Conservation (phyloP, 37 sponge, comb jelly and placozoan species). For the Diacarnus erythraeanus region DNA sequence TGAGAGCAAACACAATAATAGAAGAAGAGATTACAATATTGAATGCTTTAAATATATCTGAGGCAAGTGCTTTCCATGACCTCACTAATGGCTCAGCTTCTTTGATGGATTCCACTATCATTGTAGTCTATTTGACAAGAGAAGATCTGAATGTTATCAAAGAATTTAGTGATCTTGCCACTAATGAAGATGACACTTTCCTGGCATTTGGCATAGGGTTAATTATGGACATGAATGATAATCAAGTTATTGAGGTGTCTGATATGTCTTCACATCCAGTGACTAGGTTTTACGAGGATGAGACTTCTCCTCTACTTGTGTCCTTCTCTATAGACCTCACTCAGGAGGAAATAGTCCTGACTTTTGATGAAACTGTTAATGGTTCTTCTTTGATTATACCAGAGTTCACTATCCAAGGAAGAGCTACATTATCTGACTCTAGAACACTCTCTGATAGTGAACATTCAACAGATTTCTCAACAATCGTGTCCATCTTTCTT, state of each 20-base stretch:
- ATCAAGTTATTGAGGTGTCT: conserved; percentile 41
- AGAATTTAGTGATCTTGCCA: conserved; percentile 48
- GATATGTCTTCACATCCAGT: conserved; percentile 16
- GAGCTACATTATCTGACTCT: neutral
- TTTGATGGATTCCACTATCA: conserved; percentile 44
- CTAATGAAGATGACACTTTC: conserved; percentile 42
- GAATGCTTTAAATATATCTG: conserved; percentile 36
- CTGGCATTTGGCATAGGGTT: conserved; percentile 48
- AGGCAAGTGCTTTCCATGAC: conserved; percentile 10
- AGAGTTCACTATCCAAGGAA: conserved; percentile 72
- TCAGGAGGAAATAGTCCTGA: conserved; percentile 45
- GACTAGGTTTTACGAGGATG: conserved; percentile 34
- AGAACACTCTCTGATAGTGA: conserved; percentile 54
- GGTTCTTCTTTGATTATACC: conserved; percentile 58
- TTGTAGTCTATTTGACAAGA: conserved; percentile 48
- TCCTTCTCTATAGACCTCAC: conserved; percentile 83
- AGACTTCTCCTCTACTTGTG: conserved; percentile 50
- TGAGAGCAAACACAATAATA: conserved; percentile 56
- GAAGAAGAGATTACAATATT: conserved; percentile 59
- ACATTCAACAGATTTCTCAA: conserved; percentile 49
- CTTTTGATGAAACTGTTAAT: conserved; percentile 86
- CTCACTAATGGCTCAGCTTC: conserved; percentile 52
- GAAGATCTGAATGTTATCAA: conserved; percentile 75
- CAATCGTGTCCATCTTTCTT: conserved; percentile 57
- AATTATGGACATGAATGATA: conserved; percentile 78